Conservation (phyloP, 2,797 vertebrate genomes). For the Podarcis siculus region DNA sequence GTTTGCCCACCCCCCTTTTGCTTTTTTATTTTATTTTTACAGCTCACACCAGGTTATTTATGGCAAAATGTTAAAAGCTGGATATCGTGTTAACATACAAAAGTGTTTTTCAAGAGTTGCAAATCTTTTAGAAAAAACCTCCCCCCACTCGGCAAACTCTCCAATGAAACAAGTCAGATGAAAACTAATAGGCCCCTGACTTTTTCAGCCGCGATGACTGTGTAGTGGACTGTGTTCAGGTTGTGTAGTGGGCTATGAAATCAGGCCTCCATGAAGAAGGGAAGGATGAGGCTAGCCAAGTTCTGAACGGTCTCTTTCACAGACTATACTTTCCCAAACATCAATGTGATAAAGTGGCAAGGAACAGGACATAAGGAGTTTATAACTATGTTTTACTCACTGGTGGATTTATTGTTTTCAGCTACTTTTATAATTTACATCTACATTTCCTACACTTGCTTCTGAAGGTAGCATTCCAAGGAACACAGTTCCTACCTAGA, state of each 20-base stretch:
- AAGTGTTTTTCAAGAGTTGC: conserved; percentile 54
- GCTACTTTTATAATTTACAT: background rate
- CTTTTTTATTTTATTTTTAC: conserved; percentile 49
- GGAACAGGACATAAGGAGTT: background rate
- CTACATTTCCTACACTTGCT: background rate
- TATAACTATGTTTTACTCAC: background rate
- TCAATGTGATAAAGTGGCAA: background rate
- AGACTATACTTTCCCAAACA: background rate
- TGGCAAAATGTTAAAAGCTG: conserved; percentile 59
- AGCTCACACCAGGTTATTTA: conserved; percentile 78
- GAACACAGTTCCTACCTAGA: background rate
- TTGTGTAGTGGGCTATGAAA: conserved; percentile 14
- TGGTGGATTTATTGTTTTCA: background rate
- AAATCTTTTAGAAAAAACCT: conserved; percentile 34
- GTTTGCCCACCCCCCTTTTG: conserved; percentile 62
- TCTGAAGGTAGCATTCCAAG: background rate
- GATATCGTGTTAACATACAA: conserved; percentile 38
- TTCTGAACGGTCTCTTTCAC: background rate
- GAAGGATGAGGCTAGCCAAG: background rate
- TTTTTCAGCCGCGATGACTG: conserved; percentile 13
- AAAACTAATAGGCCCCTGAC: background rate
- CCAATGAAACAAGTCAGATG: conserved; percentile 22
- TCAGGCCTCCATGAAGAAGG: background rate
- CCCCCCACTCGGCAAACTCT: background rate
- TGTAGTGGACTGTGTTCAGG: background rate